Percentiles rank a stretch among this genome's conserved stretches.
Evolutionary conservation across 2,113 vertebrate genomes (phyloP).

Genomic region (Macquaria australasica): DNA sequence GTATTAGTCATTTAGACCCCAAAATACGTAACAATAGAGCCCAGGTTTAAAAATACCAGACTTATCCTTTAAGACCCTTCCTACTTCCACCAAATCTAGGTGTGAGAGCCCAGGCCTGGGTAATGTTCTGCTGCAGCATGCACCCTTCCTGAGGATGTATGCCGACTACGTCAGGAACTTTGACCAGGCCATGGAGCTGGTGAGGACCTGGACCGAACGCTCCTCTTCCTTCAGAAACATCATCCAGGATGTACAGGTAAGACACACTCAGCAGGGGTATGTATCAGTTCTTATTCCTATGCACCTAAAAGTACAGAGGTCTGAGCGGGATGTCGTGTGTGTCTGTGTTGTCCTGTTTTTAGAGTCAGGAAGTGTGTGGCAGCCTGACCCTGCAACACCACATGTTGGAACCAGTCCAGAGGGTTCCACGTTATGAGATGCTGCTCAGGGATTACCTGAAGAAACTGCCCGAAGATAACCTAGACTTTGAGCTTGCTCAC

Average conservation of each 20-base stretch:
- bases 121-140: constrained; percentile 89
- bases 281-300: rapidly evolving
- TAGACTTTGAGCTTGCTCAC: constrained; percentile 83
- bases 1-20: no score
- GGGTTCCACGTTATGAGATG: constrained; percentile 92
- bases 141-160: constrained; percentile 94
- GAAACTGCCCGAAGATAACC: constrained; percentile 84
- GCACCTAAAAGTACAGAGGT: neutral
- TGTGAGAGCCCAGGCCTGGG: constrained; percentile 85
- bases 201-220: constrained; percentile 89
- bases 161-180: constrained; percentile 90
- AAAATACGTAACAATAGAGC: no score
- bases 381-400: constrained; percentile 87
- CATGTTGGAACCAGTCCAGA: constrained; percentile 92
- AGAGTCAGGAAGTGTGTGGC: constrained; percentile 87
- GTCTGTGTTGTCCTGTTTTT: neutral
- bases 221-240: constrained; percentile 86
- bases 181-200: constrained; percentile 86
- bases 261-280: neutral
- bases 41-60: no score
- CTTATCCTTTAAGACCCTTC: neutral
- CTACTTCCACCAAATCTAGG: constrained; percentile 75
- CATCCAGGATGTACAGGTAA: constrained; percentile 88
- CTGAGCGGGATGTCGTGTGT: neutral
- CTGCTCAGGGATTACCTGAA: constrained; percentile 91